Percentiles rank a stretch among this genome's conserved stretches.
Conservation (phyloP, 2,888 invertebrate species). For the Pyrgus malvae region DNA sequence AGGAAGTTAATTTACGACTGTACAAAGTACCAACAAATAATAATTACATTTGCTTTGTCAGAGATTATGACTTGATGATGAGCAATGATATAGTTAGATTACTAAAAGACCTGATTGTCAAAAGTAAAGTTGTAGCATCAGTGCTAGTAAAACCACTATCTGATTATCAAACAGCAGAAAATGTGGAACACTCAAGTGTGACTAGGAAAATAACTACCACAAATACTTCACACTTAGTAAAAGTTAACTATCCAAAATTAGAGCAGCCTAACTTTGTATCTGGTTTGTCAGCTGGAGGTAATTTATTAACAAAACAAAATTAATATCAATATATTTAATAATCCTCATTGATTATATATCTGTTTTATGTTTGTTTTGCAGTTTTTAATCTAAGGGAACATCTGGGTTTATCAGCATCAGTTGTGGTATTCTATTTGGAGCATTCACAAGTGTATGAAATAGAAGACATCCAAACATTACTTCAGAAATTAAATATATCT, state of each 20-base stretch:
- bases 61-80: conserved; percentile 59
- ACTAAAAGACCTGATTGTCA: conserved; percentile 49
- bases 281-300: conserved; percentile 75
- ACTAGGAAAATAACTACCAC: conserved; percentile 50
- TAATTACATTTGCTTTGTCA: conserved; percentile 58
- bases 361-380: conserved; percentile 37
- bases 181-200: conserved; percentile 45
- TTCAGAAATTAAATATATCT: conserved; percentile 55
- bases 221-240: conserved; percentile 34
- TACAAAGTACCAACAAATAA: conserved; percentile 48
- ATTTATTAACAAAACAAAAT: not conserved
- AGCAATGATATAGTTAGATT: conserved; percentile 66
- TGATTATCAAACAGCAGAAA: conserved; percentile 56
- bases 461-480: conserved; percentile 52
- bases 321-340: not conserved
- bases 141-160: conserved; percentile 62
- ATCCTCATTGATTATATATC: not conserved
- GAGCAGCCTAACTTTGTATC: conserved; percentile 76
- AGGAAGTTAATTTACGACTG: conserved; percentile 54
- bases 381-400: conserved; percentile 63
- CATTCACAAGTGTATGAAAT: conserved; percentile 59
- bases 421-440: conserved; percentile 61
- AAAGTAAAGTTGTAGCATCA: conserved; percentile 54
- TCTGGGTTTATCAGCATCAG: conserved; percentile 50
- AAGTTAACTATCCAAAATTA: conserved; percentile 50